Evolutionary conservation across 2,113 vertebrate species (phyloP).

Genomic region (Calypte anna): DNA sequence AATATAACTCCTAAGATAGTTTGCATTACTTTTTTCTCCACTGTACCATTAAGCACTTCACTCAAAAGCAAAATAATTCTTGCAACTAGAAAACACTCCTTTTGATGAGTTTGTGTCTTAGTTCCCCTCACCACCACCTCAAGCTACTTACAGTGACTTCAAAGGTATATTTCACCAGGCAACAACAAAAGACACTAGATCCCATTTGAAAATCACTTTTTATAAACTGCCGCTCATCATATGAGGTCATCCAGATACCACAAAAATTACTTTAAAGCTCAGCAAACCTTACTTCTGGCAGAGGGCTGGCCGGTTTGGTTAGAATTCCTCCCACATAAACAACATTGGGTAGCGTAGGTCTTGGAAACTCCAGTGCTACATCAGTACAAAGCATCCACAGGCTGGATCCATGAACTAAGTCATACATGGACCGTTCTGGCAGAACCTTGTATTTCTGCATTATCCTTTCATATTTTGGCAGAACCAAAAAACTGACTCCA

Average conservation of each 20-base stretch:
- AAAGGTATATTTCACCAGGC: background rate
- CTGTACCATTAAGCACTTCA: background rate
- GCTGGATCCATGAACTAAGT: conserved; percentile 92
- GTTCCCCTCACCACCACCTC: background rate
- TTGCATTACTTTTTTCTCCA: background rate
- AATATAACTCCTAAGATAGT: background rate
- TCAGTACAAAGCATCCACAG: conserved; percentile 99
- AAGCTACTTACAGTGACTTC: background rate
- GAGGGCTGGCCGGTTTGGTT: conserved; percentile 88
- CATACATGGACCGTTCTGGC: conserved; percentile 88
- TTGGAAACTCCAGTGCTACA: conserved; percentile 94
- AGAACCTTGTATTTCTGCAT: conserved; percentile 90
- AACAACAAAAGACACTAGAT: background rate
- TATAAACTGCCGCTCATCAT: background rate
- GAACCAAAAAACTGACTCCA: conserved; percentile 91
- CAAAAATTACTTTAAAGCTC: conserved; percentile 44
- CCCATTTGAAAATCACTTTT: background rate
- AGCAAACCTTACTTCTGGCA: conserved; percentile 92
- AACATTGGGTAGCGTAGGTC: conserved; percentile 95
- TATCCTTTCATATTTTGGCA: conserved; percentile 96
- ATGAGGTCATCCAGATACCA: background rate
- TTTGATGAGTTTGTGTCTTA: background rate
- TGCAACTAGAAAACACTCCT: background rate
- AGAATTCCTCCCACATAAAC: conserved; percentile 98
- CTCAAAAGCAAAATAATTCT: background rate